These are phyloP conservation scores for Eumeta japonica DNA, from an alignment of 1,140 invertebrate genomes.

Conservation along the genomic window DNA sequence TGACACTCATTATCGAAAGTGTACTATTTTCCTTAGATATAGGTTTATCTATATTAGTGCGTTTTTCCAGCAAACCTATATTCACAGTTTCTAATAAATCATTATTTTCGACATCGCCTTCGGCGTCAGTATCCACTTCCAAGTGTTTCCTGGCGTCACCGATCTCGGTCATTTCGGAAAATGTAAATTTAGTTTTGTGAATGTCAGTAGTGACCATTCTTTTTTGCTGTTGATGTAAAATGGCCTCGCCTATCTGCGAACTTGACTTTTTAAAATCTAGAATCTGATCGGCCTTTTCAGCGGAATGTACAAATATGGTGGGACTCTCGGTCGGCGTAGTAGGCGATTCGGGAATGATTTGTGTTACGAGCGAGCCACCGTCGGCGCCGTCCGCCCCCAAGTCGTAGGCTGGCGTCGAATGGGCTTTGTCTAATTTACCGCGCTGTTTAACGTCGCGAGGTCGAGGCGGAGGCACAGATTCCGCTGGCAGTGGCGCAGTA, in stretches of 20 bases:
- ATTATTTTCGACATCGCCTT: slow-evolving; percentile 21
- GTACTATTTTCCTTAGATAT: slow-evolving; percentile 2
- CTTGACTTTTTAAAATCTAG: slow-evolving; percentile 44
- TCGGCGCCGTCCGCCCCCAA: slow-evolving; percentile 48
- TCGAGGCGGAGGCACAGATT: slow-evolving; percentile 7
- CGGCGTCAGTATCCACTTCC: slow-evolving; percentile 7
- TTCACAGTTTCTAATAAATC: slow-evolving; percentile 42
- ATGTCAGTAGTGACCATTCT: background rate
- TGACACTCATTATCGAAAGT: background rate
- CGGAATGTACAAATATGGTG: slow-evolving; percentile 19
- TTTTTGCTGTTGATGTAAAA: slow-evolving; percentile 24
- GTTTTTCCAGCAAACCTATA: slow-evolving; percentile 27
- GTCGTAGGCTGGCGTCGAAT: slow-evolving; percentile 76
- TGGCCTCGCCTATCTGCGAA: slow-evolving; percentile 37
- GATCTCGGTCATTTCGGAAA: slow-evolving; percentile 7
- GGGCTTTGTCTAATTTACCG: slow-evolving; percentile 70
- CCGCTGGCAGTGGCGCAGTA: slow-evolving; percentile 5
- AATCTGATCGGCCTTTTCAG: slow-evolving; percentile 37
- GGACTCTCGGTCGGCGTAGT: slow-evolving; percentile 29
- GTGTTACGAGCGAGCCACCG: slow-evolving; percentile 22
- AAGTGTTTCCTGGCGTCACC: slow-evolving; percentile 4
- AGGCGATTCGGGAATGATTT: slow-evolving; percentile 40
- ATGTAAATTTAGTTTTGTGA: slow-evolving; percentile 2
- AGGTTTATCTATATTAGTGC: slow-evolving; percentile 11
- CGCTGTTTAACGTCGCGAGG: slow-evolving; percentile 19